phyloP scores from a whole-genome alignment of 2,797 vertebrate species.

The Allobates femoralis region DNA sequence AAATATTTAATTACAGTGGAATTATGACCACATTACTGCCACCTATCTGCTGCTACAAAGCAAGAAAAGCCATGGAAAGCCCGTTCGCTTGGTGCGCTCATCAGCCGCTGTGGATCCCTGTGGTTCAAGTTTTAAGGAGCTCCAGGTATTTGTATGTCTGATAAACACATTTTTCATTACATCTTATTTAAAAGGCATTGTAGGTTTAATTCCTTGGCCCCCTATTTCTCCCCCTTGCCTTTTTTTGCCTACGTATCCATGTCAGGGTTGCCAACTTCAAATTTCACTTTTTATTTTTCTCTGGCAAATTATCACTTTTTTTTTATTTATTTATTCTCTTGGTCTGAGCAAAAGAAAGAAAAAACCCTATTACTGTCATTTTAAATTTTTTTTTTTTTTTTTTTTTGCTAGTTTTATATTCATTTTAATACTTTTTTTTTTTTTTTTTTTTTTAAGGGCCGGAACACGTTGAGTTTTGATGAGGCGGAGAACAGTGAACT shows the following conservation, averaged over 20 bases:
- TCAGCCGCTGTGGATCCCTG: constrained; percentile 59
- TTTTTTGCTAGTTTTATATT: too few species aligned
- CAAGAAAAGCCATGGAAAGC: constrained; percentile 86
- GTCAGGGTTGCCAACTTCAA: too few species aligned
- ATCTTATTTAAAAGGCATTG: too few species aligned
- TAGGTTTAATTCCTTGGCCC: too few species aligned
- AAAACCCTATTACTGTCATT: not conserved
- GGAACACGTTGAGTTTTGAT: constrained; percentile 73
- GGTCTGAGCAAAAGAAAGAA: too few species aligned
- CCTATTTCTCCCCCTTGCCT: too few species aligned
- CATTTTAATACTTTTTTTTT: too few species aligned
- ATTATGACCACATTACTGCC: constrained; percentile 88
- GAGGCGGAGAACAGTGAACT: constrained; percentile 70
- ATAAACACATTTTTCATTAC: too few species aligned
- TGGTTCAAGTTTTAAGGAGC: constrained; percentile 66
- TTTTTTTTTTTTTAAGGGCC: constrained; percentile 67
- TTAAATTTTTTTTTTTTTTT: not conserved
- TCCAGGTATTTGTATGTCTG: constrained; percentile 73
- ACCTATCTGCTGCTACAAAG: constrained; percentile 90
- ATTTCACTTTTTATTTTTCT: too few species aligned
- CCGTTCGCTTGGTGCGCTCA: constrained; percentile 76
- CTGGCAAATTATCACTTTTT: too few species aligned
- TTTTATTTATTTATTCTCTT: too few species aligned
- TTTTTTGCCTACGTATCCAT: too few species aligned
- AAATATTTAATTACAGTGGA: constrained; percentile 79